Base-by-base conservation (phyloP, 1,140 invertebrate species). In the Meloidogyne floridensis region DNA sequence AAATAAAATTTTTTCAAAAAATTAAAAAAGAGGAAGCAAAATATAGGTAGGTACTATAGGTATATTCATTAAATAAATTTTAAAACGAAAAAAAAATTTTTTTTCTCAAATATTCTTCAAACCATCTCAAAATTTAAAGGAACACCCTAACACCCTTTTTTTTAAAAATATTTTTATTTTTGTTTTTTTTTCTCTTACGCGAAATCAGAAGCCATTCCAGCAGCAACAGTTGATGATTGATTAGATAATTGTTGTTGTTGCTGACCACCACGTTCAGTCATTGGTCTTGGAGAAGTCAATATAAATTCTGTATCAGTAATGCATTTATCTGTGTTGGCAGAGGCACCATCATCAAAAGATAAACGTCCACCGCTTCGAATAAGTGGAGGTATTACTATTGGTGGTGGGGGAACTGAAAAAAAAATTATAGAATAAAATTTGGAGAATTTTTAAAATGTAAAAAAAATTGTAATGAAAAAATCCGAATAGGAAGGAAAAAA, bases 361-460 rank as follows among this genome's bases (percentile, higher is more conserved):
- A 18, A 6, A 65, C 15, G 59, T n/a, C 59, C 15, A 13, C 56
- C 56, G 6, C 59, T 65, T 65, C 59, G 56, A 13, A 20, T 13
- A n/a, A 32, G 10, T 69, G 80, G 80, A 51, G 18, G 81, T n/a
- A 79, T 79, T 42, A 13, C 70, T 69, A 81, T 79, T 53, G 77
- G 75, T 77, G 15, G 75, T 6, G 32, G 77, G 2, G 59, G 59
- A 65, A 65, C 59, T 65, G 10, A 59, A 59, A 59, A 59, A 59
- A 47, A 47, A 47, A 32, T 20, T 20, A 32, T 32, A 32, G 2
- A 32, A 32, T 32, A 32, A 32, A 32, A 32, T 32, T 32, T 32
- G 2, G 20, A 20, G 20, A 20, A 20, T 20, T 20, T 20, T 20
- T 20, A 20, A 20, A 20, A 20, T 32, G 32, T 32, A 32, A 32